A percentile compares a stretch with the other conserved stretches of the same genome.
phyloP scores from a whole-genome alignment of 2,113 vertebrate genomes.

The Catharus fuscescens region DNA sequence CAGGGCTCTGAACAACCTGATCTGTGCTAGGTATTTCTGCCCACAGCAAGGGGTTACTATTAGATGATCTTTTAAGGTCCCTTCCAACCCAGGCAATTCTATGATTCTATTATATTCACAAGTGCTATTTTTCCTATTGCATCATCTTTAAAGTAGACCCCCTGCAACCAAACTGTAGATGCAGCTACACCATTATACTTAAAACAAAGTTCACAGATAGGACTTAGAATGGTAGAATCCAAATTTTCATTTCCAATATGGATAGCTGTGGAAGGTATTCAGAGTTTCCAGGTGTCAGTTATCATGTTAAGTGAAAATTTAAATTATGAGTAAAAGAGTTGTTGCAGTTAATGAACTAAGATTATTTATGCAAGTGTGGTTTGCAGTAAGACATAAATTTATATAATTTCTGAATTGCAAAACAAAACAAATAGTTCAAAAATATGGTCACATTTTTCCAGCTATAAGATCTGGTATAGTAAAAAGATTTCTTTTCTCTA shows the following conservation, averaged over 20 bases:
- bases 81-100: neutral
- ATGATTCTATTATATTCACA: neutral
- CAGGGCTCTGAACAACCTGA: neutral
- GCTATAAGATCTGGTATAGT: neutral
- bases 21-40: neutral
- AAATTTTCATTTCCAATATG: neutral
- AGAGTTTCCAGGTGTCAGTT: neutral
- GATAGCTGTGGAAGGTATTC: neutral
- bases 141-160: neutral
- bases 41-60: neutral
- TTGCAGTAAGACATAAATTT: neutral
- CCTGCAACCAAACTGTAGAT: neutral
- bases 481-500: neutral
- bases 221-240: neutral
- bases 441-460: neutral
- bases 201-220: neutral
- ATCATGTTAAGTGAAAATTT: neutral
- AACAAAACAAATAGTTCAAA: neutral
- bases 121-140: neutral
- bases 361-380: neutral
- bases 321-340: neutral
- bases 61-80: neutral
- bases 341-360: neutral
- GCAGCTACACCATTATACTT: neutral
- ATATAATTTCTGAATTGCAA: neutral